Evolutionary conservation across 23 tunicate genomes (phyloP), one percentile per base, ranked within the genome.

Genomic region (Halocynthia roretzi): DNA sequence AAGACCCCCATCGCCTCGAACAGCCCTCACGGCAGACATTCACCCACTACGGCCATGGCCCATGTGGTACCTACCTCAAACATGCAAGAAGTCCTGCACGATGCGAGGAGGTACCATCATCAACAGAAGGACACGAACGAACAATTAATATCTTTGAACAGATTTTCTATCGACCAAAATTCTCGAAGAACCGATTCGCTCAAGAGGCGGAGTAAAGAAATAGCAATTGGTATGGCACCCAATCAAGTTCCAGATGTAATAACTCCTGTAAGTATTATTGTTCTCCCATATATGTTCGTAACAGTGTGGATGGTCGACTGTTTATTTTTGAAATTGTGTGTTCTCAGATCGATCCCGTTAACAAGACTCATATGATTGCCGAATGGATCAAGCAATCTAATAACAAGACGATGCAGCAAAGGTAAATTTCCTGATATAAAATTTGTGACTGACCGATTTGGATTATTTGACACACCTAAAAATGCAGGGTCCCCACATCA

Each of bases 191-290:
- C 8, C 22, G 78, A 74, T 50, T 14, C 56, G 56, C 62, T 54
- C 0, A 74, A n/a, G 4, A 74, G 56, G 56, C 44, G 44, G 44
- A 50, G 64, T 12, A 74, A 74, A 54, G 78, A 74, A 18, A 48
- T 74, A 7, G 60, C 78, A 11, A 53, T 74, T 22, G 91, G 87
- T 0, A 92, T 92, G 85, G 51, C 92, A 7, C 88, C 78, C 18
- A 92, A 92, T 68, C 85, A 86, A 79, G 98, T 92, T 50, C 98
- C 98, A 6, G 98, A 92, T 53, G 87, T 92, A 6, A 22, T 54
- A 7, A 86, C 87, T 9, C 98, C 98, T 53, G 98, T 92, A 61
- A 84, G 84, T 72, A 12, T 80, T 69, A 70, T 52, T 56, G 19
- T 50, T 20, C 10, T 10, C 12, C 61, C 17, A 1, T 5, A 44